These are phyloP conservation scores for Micropterix aruncella DNA, from an alignment of 2,888 invertebrate species.

Conservation along the genomic window DNA sequence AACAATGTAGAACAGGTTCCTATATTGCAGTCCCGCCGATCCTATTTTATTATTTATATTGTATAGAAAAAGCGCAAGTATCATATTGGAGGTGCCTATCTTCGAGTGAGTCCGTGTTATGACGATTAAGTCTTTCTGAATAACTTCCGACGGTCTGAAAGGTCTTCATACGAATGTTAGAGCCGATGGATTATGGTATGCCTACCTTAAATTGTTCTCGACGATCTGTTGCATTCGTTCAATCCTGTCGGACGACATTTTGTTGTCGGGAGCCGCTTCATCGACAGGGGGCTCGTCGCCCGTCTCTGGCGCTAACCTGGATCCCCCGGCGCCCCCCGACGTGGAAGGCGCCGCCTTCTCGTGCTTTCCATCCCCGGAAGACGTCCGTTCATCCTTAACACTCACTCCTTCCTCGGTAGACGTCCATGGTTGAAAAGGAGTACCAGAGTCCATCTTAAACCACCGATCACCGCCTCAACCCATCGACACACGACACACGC, in stretches of 20 bases:
- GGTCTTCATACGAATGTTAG: no score
- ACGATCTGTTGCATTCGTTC: slow-evolving; percentile 46
- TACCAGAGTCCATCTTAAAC: slow-evolving; percentile 14
- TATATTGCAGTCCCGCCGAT: no score
- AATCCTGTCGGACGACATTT: slow-evolving; percentile 33
- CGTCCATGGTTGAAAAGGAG: slow-evolving; percentile 39
- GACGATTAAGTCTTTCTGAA: no score
- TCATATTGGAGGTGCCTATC: no score
- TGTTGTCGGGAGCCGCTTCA: slow-evolving; percentile 1
- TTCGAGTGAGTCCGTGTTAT: no score
- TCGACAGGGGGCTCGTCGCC: neutral
- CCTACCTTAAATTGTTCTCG: slow-evolving; percentile 48
- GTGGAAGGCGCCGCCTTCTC: slow-evolving; percentile 4
- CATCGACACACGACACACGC: no score
- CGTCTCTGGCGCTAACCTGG: slow-evolving; percentile 1
- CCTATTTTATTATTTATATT: no score
- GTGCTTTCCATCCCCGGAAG: slow-evolving; percentile 3
- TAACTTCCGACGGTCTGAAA: no score
- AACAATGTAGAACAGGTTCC: no score
- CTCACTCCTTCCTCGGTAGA: slow-evolving; percentile 26
- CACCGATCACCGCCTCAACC: no score
- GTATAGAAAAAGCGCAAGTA: no score
- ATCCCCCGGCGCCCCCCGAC: neutral
- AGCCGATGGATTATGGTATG: slow-evolving; percentile 1
- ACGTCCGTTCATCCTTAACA: slow-evolving; percentile 26